Conservation (phyloP, 2,888 invertebrate species). For the Alcis repandata region DNA sequence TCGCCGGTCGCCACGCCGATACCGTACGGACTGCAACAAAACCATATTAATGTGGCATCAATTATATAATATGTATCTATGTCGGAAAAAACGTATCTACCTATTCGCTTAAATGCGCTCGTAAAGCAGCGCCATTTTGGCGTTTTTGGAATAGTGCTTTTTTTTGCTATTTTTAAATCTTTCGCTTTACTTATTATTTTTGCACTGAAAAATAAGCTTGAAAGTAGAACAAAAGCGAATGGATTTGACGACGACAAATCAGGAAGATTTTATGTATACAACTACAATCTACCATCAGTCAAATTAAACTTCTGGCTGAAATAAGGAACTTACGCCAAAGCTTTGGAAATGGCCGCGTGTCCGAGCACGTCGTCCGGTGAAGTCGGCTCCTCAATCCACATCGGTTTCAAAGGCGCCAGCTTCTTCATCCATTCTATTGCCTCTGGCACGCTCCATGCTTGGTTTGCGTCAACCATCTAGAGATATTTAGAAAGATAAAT, state of each 20-base stretch:
- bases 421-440: constrained; percentile 95
- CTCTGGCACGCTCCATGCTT: constrained; percentile 94
- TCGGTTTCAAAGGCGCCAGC: constrained; percentile 90
- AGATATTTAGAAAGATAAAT: too few species aligned
- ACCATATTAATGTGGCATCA: neutral
- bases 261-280: too few species aligned
- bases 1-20: constrained; percentile 97
- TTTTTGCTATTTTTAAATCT: too few species aligned
- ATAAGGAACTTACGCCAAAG: constrained; percentile 76
- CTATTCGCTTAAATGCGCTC: neutral
- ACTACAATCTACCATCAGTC: too few species aligned
- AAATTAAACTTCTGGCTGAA: neutral
- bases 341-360: constrained; percentile 92
- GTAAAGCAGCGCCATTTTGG: too few species aligned
- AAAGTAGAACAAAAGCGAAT: too few species aligned
- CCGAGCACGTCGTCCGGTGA: constrained; percentile 97
- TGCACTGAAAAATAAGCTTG: too few species aligned
- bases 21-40: constrained; percentile 85
- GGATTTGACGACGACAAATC: too few species aligned
- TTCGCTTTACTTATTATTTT: too few species aligned
- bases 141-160: too few species aligned
- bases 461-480: constrained; percentile 95
- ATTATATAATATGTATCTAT: too few species aligned
- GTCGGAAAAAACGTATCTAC: too few species aligned
- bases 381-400: constrained; percentile 98